phyloP scores from a whole-genome alignment of 2,113 vertebrate species.

The Neotragus pygmaeus region DNA sequence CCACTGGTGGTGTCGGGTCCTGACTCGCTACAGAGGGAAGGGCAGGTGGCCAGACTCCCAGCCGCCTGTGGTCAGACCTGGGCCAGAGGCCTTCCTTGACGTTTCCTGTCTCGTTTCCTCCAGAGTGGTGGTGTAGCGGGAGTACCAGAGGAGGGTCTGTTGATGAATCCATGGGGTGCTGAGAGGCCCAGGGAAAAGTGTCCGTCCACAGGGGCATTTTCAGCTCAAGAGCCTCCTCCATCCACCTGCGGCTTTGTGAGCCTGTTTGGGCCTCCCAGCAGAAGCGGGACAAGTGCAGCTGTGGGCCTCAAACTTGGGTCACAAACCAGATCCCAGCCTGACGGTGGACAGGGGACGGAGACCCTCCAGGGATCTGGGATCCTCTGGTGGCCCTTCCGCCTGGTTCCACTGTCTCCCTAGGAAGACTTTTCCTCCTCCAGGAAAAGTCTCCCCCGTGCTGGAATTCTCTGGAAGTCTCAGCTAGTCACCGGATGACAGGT shows the following conservation, averaged over 20 bases:
- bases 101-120: background rate
- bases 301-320: background rate
- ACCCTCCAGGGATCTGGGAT: background rate
- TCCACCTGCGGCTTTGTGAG: background rate
- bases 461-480: background rate
- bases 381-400: background rate
- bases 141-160: background rate
- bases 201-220: background rate
- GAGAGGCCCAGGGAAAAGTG: background rate
- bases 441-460: background rate
- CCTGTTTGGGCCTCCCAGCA: background rate
- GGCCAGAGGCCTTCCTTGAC: background rate
- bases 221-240: background rate
- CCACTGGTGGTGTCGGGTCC: background rate
- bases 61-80: background rate
- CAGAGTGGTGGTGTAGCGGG: background rate
- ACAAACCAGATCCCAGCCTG: background rate
- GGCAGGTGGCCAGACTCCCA: background rate
- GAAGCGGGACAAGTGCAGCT: background rate
- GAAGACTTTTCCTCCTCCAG: too few species aligned
- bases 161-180: background rate
- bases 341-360: rapidly evolving
- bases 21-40: background rate
- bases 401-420: too few species aligned
- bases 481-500: background rate